Evolutionary conservation across 1,140 invertebrate genomes (phyloP), one percentile per base, ranked within the genome.

Genomic region (Chironomus tepperi): DNA sequence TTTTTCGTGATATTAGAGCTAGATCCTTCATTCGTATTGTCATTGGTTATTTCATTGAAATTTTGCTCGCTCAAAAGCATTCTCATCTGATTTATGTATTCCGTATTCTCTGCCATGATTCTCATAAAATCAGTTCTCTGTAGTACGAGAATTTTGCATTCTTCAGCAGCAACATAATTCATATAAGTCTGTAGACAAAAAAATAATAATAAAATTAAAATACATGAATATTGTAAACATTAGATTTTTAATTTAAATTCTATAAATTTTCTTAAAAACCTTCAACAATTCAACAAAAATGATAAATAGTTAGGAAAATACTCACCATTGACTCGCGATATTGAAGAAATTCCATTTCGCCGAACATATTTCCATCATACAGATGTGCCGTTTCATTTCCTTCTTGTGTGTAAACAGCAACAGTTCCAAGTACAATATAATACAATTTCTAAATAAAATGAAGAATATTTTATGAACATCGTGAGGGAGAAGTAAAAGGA

Each of bases 341-440:
- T 8, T 19, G 16, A 21, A 19, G n/a, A 70, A 70, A 70, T 70
- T 70, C 16, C n/a, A 18, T 70, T 70, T 70, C 65, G 19, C 65
- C 65, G 19, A 70, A 70, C 65, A 70, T 70, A 21, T 21, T 70
- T 18, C 65, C 65, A 70, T 70, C 65, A 19, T 70, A 21, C 6
- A 70, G 6, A 18, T 70, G 65, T 21, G 65, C 65, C n/a, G 19
- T 16, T 70, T 70, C 65, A 10, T 10, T 9, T 70, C 65, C 19
- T 10, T 70, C 16, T 16, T 19, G 16, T 70, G 19, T 18, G 18
- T 70, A 70, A 19, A 70, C 18, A 9, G 65, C 65, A 70, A 70
- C 65, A 19, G 65, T 70, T 7, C 65, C 65, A 10, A 10, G 9
- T 8, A 70, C 65, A 10, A 18, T 70, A 7, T 21, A 70, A 19